Percentiles rank a stretch among this genome's conserved stretches.
These are phyloP conservation scores for Apis florea DNA, from an alignment of 1,140 invertebrate genomes.

Conservation along the genomic window DNA sequence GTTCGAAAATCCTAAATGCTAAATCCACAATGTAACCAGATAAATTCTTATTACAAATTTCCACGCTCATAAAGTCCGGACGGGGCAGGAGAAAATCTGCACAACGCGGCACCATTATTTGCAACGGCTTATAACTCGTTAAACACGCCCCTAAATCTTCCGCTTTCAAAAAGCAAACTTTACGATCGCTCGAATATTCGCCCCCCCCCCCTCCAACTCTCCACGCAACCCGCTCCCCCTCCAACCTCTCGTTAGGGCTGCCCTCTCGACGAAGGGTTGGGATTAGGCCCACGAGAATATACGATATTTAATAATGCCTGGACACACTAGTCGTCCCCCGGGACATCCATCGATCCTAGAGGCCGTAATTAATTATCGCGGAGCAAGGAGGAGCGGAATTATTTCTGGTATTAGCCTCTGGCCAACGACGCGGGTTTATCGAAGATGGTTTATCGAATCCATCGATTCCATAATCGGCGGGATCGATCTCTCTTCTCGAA, in stretches of 20 bases:
- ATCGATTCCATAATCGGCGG: not conserved
- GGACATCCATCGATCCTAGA: constrained; percentile 67
- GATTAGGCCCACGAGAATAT: constrained; percentile 64
- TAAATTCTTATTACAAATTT: constrained; percentile 34
- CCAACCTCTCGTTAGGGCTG: not conserved
- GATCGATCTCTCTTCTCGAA: not conserved
- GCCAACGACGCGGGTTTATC: not conserved
- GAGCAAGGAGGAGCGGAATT: constrained; percentile 54
- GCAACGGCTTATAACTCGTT: constrained; percentile 36
- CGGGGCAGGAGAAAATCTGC: constrained; percentile 7
- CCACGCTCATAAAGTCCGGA: not conserved
- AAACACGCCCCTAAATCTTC: constrained; percentile 33
- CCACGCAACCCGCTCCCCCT: too few species aligned
- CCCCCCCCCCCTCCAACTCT: not conserved
- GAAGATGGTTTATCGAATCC: constrained; percentile 9
- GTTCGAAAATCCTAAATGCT: too few species aligned
- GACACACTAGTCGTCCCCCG: constrained; percentile 52
- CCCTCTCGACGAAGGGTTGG: constrained; percentile 17
- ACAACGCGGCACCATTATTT: constrained; percentile 4
- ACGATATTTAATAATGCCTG: constrained; percentile 73
- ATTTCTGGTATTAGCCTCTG: constrained; percentile 44
- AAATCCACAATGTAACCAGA: not conserved
- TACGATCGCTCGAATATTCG: constrained; percentile 28
- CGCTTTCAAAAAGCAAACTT: constrained; percentile 31
- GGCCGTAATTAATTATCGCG: constrained; percentile 72